Evolutionary conservation across 2,888 invertebrate genomes (phyloP).

Genomic region (Agrilus cyanescens): DNA sequence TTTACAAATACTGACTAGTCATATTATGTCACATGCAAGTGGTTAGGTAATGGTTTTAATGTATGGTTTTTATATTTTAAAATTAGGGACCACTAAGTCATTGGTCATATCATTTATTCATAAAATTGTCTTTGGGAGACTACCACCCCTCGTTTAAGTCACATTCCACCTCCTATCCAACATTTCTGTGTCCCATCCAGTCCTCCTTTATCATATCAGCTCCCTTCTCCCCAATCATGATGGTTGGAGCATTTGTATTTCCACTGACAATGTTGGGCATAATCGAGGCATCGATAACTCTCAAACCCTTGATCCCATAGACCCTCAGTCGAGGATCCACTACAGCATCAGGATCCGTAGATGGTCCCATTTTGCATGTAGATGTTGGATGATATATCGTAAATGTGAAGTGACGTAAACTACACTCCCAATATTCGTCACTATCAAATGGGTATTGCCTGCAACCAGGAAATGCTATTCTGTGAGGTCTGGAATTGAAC

Average conservation of each 20-base stretch:
- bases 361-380: conserved; percentile 80
- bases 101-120: too few species aligned
- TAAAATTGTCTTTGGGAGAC: too few species aligned
- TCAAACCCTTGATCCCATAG: conserved; percentile 62
- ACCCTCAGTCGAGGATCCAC: conserved; percentile 68
- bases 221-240: conserved; percentile 85
- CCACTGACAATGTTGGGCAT: conserved; percentile 85
- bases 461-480: conserved; percentile 74
- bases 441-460: conserved; percentile 56
- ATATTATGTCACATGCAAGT: too few species aligned
- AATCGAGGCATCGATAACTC: conserved; percentile 75
- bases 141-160: too few species aligned
- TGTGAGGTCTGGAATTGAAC: conserved; percentile 68
- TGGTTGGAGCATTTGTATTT: conserved; percentile 79
- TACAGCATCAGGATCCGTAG: conserved; percentile 61
- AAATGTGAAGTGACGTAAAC: conserved; percentile 65
- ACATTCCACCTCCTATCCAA: too few species aligned
- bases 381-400: conserved; percentile 78
- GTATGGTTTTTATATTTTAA: too few species aligned
- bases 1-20: too few species aligned
- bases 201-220: conserved; percentile 83
- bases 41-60: too few species aligned
- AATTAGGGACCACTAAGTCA: too few species aligned
- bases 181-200: conserved; percentile 38
- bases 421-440: conserved; percentile 81